phyloP scores from a whole-genome alignment of 2,797 vertebrate genomes.

The Rhabdomys pumilio region DNA sequence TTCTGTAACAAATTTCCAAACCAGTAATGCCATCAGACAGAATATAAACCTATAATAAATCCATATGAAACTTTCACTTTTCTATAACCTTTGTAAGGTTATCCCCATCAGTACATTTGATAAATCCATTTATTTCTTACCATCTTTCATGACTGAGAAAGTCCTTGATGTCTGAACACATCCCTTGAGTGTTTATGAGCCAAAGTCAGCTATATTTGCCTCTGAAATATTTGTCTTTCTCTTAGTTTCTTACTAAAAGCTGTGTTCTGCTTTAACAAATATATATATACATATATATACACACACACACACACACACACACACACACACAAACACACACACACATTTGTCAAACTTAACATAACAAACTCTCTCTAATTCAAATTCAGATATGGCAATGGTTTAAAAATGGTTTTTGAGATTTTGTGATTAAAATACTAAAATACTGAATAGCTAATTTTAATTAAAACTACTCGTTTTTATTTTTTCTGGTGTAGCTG shows the following conservation, averaged over 20 bases:
- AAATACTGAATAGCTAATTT: background rate
- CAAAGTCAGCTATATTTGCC: background rate
- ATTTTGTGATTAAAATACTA: background rate
- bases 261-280: background rate
- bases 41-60: too few species aligned
- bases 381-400: background rate
- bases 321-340: too few species aligned
- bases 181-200: background rate
- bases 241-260: background rate
- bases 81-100: too few species aligned
- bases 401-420: background rate
- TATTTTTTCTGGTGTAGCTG: background rate
- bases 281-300: too few species aligned
- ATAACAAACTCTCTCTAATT: background rate
- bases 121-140: too few species aligned
- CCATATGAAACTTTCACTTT: too few species aligned
- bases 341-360: background rate
- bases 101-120: too few species aligned
- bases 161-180: background rate
- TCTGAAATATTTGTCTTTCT: background rate
- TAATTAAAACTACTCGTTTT: background rate
- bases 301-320: too few species aligned
- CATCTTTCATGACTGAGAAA: too few species aligned
- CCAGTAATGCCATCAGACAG: too few species aligned
- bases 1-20: too few species aligned